Evolutionary conservation across 2,113 vertebrate genomes (phyloP), one percentile per base, ranked within the genome.

Genomic region (Gopherus flavomarginatus): DNA sequence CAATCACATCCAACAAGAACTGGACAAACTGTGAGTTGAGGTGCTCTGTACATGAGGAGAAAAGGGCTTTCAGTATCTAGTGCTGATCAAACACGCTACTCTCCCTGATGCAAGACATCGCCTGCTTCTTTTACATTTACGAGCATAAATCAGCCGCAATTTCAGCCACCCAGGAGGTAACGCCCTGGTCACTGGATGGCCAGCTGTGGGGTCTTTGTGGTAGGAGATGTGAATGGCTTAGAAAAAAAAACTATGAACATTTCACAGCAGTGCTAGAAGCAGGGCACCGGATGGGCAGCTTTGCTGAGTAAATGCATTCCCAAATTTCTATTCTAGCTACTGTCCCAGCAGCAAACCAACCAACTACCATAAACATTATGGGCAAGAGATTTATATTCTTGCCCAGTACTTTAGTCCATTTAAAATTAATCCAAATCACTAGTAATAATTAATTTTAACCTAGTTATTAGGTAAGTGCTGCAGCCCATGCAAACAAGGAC

Each of bases 1-100:
- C 99, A 50, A 99, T 99, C 24, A 99, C 98, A 72, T 98, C 99
- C 97, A 99, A 96, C 77, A 99, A 97, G 90, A 99, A 99, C 96
- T 98, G 98, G 92, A 99, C 98, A 92, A 99, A 99, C 86, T 98
- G 98, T 5, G 98, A 98, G 97, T 99, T 99, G 96, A 99, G 98
- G 96, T 99, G 99, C 94, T 99, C 99, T 99, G 98, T 17, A 6
- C 59, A 89, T 95, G 87, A 96, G 96, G n/a, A 96, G 92, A 97
- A 59, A 57, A 13, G 72, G 52, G 53, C 29, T 31, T 81, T 94
- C 87, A 94, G 86, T 89, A 17, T 62, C 90, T 10, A 56, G 69
- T 54, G 81, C 93, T 93, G 85, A 90, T 21, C 81, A 88, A 57
- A 13, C 27, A 31, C 83, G 57, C 42, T 82, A 77, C 78, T 83